Evolutionary conservation across 2,888 invertebrate species (phyloP).

Genomic region (Caenorhabditis sp.): DNA sequence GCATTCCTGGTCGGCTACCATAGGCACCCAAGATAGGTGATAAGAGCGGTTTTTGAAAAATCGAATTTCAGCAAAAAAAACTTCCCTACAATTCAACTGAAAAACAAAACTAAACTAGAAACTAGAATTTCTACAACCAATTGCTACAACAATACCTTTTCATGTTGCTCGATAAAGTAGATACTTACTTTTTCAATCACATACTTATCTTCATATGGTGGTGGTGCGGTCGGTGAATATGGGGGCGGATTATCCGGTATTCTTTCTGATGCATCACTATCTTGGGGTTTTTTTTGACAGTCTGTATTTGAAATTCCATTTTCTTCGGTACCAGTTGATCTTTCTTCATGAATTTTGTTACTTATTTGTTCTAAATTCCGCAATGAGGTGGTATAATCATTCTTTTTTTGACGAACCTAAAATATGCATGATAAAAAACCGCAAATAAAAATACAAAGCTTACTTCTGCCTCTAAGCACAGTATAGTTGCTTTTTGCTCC

Average conservation of each 20-base stretch:
- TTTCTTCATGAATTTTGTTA: constrained; percentile 81
- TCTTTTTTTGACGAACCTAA: constrained; percentile 81
- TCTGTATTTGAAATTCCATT: too few species aligned
- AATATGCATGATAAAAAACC: neutral
- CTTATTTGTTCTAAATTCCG: constrained; percentile 81
- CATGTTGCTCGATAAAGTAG: too few species aligned
- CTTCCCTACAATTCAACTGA: too few species aligned
- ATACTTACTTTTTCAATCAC: constrained; percentile 66
- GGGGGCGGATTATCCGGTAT: constrained; percentile 72
- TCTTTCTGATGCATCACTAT: constrained; percentile 15
- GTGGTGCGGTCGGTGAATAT: constrained; percentile 74
- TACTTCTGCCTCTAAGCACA: constrained; percentile 77
- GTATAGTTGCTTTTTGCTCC: constrained; percentile 78
- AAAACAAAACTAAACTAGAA: too few species aligned
- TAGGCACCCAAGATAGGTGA: too few species aligned
- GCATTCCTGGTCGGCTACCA: too few species aligned
- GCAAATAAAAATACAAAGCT: constrained; percentile 1
- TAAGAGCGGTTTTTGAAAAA: too few species aligned
- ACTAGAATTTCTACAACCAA: too few species aligned
- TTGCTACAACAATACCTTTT: too few species aligned
- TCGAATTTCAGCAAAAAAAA: neutral
- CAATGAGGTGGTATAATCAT: constrained; percentile 80
- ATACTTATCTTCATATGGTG: constrained; percentile 74
- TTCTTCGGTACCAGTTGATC: constrained; percentile 66
- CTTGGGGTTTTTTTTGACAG: too few species aligned